These are phyloP conservation scores for Amphiduros pacificus DNA, from an alignment of 2,888 invertebrate genomes.

Conservation along the genomic window DNA sequence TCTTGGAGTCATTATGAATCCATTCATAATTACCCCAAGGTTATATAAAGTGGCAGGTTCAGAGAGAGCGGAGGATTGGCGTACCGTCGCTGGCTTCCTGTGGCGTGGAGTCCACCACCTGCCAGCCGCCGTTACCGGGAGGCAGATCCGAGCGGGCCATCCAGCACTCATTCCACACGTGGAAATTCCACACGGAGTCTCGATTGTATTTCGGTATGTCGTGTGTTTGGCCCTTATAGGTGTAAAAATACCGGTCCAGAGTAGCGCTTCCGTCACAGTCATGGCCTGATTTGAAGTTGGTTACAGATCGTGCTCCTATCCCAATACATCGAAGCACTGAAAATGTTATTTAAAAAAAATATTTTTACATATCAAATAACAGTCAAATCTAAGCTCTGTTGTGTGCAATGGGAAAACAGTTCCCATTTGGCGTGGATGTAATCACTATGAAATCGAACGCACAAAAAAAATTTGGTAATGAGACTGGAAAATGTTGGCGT, in stretches of 20 bases:
- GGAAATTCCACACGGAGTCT: slow-evolving; percentile 52
- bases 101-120: slow-evolving; percentile 53
- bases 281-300: slow-evolving; percentile 88
- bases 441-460: too few species aligned
- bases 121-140: slow-evolving; percentile 55
- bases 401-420: too few species aligned
- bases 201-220: slow-evolving; percentile 25
- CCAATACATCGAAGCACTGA: slow-evolving; percentile 83
- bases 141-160: slow-evolving; percentile 49
- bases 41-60: too few species aligned
- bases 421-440: too few species aligned
- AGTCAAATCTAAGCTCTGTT: too few species aligned
- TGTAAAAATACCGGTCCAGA: slow-evolving; percentile 79
- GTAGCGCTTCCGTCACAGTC: slow-evolving; percentile 89
- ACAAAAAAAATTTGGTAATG: too few species aligned
- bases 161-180: slow-evolving; percentile 56
- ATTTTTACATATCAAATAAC: too few species aligned
- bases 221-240: slow-evolving; percentile 29
- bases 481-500: too few species aligned
- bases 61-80: too few species aligned
- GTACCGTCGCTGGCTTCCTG: slow-evolving; percentile 53
- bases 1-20: too few species aligned
- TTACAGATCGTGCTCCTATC: slow-evolving; percentile 81
- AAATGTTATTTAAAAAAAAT: too few species aligned
- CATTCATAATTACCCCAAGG: too few species aligned